Base-by-base conservation (phyloP, 2,797 vertebrate genomes). In the Chelon labrosus region DNA sequence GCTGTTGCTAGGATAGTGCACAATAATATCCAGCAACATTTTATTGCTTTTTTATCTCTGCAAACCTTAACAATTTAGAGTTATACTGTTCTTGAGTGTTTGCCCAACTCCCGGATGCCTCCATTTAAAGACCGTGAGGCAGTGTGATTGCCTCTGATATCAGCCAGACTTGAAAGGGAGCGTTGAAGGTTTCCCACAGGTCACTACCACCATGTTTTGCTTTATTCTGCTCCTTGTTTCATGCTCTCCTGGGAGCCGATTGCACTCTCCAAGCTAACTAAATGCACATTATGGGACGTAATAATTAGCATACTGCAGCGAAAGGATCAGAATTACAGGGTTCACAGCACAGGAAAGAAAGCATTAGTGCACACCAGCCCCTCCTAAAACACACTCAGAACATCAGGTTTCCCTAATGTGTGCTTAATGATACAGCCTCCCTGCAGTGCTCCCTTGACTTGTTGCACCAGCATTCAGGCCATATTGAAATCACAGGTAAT, bases 131-230 rank as follows among this genome's bases (percentile, higher is more conserved):
- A 56, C 27, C 10, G 14, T 31, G 19, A 59, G 51, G 68, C 56
- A 16, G 20, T 41, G 42, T 56, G 73, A 79, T 62, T 74, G 65
- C 27, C 68, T 81, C 47, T 79, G 72, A 80, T 86, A 81, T 77
- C 50, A 71, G 60, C 9, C 44, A 42, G 51, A 35, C 51, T 81
- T 83, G 52, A 75, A 76, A 75, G 52, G 17, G 58, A 71, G 54
- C 47, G 63, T 35, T 22, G 51, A 50, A 73, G 54, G 61, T 75
- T 75, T 85, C 68, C 70, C 78, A 75, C 44, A 79, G 79, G 69
- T 87, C 83, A 82, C 51, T 53, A 55, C 25, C 65, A 62, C 57
- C 44, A 61, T 75, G 69, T 75, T 85, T 77, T 76, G 42, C 37
- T 73, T 86, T 17, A 74, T 51, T 55, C 70, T 67, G 55, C 49